Percentiles rank a stretch among this genome's conserved stretches.
Conservation (phyloP, 2,113 vertebrate genomes). For the Macrotis lagotis region DNA sequence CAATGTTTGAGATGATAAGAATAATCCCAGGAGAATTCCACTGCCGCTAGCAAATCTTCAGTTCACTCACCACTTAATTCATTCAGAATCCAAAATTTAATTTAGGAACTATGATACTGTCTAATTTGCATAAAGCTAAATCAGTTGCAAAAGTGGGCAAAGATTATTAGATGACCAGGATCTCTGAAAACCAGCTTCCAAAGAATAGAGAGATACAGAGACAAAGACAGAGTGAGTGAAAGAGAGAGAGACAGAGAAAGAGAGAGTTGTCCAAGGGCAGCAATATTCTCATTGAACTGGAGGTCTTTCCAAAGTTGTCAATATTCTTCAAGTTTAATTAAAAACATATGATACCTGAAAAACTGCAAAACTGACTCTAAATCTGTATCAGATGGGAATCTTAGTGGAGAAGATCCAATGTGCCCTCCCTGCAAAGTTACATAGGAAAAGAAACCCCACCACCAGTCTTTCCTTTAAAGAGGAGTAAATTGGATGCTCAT, state of each 20-base stretch:
- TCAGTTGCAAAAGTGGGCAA: constrained; percentile 33
- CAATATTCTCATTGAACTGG: background rate
- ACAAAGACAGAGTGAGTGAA: background rate
- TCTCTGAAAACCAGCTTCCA: background rate
- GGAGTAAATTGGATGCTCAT: background rate
- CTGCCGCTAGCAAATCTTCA: constrained; percentile 18
- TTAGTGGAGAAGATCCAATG: background rate
- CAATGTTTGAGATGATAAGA: constrained; percentile 1
- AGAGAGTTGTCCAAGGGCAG: no score
- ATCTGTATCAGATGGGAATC: background rate
- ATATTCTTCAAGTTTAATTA: background rate
- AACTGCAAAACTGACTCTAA: background rate
- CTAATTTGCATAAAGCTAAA: background rate
- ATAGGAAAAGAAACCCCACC: background rate
- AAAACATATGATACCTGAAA: background rate
- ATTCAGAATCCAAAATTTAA: constrained; percentile 33
- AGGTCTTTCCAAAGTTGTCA: background rate
- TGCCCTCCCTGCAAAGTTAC: background rate
- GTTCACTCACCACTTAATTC: constrained; percentile 56
- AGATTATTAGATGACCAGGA: constrained; percentile 10
- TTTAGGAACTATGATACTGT: constrained; percentile 1
- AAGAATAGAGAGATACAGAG: background rate
- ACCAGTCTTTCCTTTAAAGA: background rate
- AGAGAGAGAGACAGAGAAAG: background rate
- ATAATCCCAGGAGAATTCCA: constrained; percentile 21